Conservation (phyloP, 1,140 invertebrate species). For the Lordiphosa clarofinis region DNA sequence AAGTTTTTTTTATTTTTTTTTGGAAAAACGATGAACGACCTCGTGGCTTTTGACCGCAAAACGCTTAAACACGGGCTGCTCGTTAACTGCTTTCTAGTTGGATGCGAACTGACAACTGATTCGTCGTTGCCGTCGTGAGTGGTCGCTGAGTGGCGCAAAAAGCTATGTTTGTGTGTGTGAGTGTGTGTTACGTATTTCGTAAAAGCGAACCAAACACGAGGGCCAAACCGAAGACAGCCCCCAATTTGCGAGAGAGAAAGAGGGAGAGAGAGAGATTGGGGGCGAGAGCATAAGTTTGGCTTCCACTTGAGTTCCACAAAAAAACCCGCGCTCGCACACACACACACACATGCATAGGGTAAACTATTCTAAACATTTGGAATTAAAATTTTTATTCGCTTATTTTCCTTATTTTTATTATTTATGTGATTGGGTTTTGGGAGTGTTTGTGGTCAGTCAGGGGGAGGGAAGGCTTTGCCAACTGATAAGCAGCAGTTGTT, state of each 20-base stretch:
- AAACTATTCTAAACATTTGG: constrained; percentile 42
- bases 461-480: constrained; percentile 1
- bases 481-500: constrained; percentile 42
- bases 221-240: constrained; percentile 11
- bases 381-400: constrained; percentile 34
- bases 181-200: constrained; percentile 22
- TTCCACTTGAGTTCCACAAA: constrained; percentile 47
- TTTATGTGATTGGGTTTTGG: constrained; percentile 2
- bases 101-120: constrained; percentile 79
- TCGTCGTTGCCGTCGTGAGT: constrained; percentile 43
- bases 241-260: constrained; percentile 13
- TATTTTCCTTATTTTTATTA: constrained; percentile 11
- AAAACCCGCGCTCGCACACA: constrained; percentile 36
- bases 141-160: constrained; percentile 44
- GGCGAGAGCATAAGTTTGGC: constrained; percentile 11
- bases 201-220: constrained; percentile 35
- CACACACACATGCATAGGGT: constrained; percentile 20
- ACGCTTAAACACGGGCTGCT: constrained; percentile 71
- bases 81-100: constrained; percentile 79
- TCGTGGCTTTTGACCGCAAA: constrained; percentile 79
- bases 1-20: constrained; percentile 5
- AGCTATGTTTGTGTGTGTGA: constrained; percentile 16
- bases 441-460: neutral
- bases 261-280: constrained; percentile 1
- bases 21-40: constrained; percentile 67